These are phyloP conservation scores for Tillus elongatus DNA, from an alignment of 2,888 invertebrate genomes.

Conservation along the genomic window DNA sequence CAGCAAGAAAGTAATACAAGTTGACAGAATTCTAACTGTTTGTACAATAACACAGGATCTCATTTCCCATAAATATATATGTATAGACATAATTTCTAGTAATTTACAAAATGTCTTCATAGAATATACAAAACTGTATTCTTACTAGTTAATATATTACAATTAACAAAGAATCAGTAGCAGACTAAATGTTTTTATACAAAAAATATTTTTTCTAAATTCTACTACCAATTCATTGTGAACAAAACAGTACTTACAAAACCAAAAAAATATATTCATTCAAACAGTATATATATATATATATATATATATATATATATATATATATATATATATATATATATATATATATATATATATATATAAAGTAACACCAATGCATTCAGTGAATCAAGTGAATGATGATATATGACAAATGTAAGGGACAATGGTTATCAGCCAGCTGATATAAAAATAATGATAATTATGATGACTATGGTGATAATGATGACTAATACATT, in stretches of 20 bases:
- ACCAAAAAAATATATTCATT: neutral
- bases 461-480: too few species aligned
- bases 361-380: too few species aligned
- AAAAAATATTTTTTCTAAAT: neutral
- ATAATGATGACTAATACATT: too few species aligned
- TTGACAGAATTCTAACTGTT: too few species aligned
- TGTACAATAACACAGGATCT: too few species aligned
- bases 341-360: too few species aligned
- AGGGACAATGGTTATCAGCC: too few species aligned
- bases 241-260: neutral
- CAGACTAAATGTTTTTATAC: neutral
- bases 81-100: neutral
- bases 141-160: neutral
- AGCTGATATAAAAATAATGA: too few species aligned
- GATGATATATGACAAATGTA: too few species aligned
- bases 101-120: neutral
- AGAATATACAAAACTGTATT: constrained; percentile 3
- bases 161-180: constrained; percentile 3
- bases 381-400: too few species aligned
- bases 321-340: neutral
- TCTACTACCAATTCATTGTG: constrained; percentile 1
- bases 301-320: neutral
- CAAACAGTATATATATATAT: neutral
- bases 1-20: too few species aligned
- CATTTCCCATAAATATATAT: too few species aligned